These are phyloP conservation scores for Ptilorrhoa leucosticta DNA, from an alignment of 2,113 vertebrate species.

Conservation along the genomic window DNA sequence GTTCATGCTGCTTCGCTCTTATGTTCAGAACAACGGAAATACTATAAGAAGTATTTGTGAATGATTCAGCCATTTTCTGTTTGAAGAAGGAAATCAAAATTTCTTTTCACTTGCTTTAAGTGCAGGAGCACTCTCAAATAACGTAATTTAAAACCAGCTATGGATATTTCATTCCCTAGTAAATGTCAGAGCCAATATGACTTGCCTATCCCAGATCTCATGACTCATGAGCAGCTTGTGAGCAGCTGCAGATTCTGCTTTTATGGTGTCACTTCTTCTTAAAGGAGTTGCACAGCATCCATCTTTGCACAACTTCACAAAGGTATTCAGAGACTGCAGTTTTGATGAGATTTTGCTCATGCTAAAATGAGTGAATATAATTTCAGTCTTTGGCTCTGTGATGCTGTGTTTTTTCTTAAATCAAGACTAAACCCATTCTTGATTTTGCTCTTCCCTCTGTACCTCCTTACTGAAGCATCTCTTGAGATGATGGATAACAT, in stretches of 20 bases:
- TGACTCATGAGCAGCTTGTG: conserved; percentile 16
- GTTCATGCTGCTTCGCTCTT: background rate
- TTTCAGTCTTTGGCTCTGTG: background rate
- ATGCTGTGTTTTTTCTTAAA: background rate
- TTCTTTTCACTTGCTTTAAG: conserved; percentile 14
- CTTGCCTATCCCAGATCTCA: conserved; percentile 17
- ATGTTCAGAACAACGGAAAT: background rate
- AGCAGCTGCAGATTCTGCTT: conserved; percentile 27
- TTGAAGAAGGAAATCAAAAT: conserved; percentile 13
- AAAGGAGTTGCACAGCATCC: background rate
- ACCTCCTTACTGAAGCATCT: background rate
- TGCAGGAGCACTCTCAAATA: conserved; percentile 3
- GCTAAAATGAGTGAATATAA: background rate
- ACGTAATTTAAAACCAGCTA: conserved; percentile 6
- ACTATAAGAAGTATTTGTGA: background rate
- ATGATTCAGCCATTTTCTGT: background rate
- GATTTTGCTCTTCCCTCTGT: background rate
- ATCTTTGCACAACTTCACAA: background rate
- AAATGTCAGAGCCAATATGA: conserved; percentile 45
- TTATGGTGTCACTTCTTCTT: background rate
- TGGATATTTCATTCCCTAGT: conserved; percentile 24
- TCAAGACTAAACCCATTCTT: background rate
- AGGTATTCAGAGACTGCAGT: background rate
- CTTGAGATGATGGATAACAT: background rate
- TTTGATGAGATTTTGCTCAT: background rate